These are phyloP conservation scores for Phocoena sinus DNA, from an alignment of 2,113 vertebrate species.

Conservation along the genomic window DNA sequence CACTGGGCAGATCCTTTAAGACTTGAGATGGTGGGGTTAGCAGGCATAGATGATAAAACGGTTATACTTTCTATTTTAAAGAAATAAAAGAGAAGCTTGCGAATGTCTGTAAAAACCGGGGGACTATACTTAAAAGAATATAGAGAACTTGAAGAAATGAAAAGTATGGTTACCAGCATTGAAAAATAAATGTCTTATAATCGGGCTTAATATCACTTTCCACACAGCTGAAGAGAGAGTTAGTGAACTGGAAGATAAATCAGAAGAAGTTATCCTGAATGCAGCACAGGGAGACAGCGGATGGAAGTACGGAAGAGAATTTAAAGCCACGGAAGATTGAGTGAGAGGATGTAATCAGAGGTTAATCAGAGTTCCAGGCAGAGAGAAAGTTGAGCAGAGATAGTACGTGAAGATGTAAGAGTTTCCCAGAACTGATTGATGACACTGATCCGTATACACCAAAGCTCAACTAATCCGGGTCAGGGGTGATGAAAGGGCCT, in stretches of 20 bases:
- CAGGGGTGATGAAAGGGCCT: not conserved
- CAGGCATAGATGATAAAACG: not conserved
- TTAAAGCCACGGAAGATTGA: not conserved
- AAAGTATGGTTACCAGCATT: not conserved
- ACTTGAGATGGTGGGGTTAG: rapidly evolving
- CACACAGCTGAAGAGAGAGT: not conserved
- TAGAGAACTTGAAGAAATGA: not conserved
- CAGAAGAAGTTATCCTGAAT: rapidly evolving
- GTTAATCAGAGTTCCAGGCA: no score
- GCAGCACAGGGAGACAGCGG: rapidly evolving
- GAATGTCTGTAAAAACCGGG: not conserved
- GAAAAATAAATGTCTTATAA: no score
- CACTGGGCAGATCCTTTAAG: not conserved
- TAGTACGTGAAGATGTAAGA: not conserved
- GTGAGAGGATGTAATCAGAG: not conserved
- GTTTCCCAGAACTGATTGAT: not conserved
- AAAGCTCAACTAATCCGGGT: rapidly evolving
- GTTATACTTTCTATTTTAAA: not conserved
- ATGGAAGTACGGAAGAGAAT: rapidly evolving
- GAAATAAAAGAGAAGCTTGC: not conserved
- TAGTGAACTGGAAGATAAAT: not conserved
- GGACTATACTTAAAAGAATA: not conserved
- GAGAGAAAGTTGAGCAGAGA: not conserved
- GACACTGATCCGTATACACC: rapidly evolving
- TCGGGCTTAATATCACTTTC: not conserved